A percentile compares a stretch with the other conserved stretches of the same genome.
Evolutionary conservation across 2,113 vertebrate genomes (phyloP).

Genomic region (Corythornis madagascariensis): DNA sequence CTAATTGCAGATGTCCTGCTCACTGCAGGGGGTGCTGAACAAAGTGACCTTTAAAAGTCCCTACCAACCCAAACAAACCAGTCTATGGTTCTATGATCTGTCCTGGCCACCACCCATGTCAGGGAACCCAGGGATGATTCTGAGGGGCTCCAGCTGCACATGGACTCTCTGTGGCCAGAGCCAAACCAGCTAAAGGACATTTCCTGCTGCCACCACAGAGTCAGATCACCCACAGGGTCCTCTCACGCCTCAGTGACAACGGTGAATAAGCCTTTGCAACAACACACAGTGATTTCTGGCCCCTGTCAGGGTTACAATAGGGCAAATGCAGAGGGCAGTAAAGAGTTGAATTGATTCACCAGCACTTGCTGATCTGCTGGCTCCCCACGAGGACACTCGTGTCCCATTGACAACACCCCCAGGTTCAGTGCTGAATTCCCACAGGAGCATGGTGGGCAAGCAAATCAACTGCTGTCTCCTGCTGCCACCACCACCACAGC

Average conservation of each 20-base stretch:
- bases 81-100: neutral
- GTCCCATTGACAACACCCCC: neutral
- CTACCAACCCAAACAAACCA: neutral
- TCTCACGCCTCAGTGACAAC: fast-evolving
- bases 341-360: no score
- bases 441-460: neutral
- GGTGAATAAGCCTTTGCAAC: neutral
- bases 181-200: neutral
- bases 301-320: neutral
- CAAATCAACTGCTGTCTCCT: neutral
- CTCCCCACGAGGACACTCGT: neutral
- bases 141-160: neutral
- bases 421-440: neutral
- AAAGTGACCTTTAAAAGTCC: neutral
- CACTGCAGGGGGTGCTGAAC: neutral
- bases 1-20: neutral
- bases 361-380: no score
- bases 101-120: neutral
- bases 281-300: neutral
- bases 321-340: neutral
- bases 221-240: neutral
- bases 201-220: neutral
- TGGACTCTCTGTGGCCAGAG: fast-evolving
- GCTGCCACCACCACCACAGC: neutral
- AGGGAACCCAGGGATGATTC: neutral